Conservation (phyloP, 1,140 invertebrate species). For the Neodiprion lecontei region DNA sequence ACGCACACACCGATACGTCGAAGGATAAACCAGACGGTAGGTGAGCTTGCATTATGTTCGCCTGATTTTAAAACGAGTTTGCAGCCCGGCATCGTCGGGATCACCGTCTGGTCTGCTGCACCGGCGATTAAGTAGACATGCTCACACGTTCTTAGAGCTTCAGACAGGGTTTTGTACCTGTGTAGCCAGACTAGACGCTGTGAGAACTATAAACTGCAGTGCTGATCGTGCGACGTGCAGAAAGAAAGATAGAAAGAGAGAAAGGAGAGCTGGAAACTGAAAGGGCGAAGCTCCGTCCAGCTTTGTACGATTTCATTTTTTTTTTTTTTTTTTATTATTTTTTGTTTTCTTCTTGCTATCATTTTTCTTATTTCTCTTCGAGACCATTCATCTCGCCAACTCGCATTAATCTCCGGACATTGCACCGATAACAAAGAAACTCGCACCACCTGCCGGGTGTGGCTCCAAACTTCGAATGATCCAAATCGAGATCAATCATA, state of each 20-base stretch:
- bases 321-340: neutral
- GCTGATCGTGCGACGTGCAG: too few relatives aligned
- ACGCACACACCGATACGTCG: slow-evolving; percentile 8
- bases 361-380: neutral
- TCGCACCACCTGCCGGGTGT: neutral
- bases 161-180: neutral
- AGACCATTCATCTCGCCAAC: neutral
- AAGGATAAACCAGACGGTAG: slow-evolving; percentile 14
- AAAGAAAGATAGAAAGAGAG: neutral
- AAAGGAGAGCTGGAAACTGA: slow-evolving; percentile 8
- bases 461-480: neutral
- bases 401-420: neutral
- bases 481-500: neutral
- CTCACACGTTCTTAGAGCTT: slow-evolving; percentile 18
- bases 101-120: slow-evolving; percentile 19
- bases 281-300: neutral
- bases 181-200: too few relatives aligned
- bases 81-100: neutral
- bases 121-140: slow-evolving; percentile 8
- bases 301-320: neutral
- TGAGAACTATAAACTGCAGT: too few relatives aligned
- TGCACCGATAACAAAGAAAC: neutral
- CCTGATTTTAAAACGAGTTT: slow-evolving; percentile 20
- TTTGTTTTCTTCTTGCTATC: neutral
- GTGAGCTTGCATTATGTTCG: slow-evolving; percentile 24